Evolutionary conservation across 2,888 invertebrate species (phyloP).

Genomic region (Melanostoma scalare): DNA sequence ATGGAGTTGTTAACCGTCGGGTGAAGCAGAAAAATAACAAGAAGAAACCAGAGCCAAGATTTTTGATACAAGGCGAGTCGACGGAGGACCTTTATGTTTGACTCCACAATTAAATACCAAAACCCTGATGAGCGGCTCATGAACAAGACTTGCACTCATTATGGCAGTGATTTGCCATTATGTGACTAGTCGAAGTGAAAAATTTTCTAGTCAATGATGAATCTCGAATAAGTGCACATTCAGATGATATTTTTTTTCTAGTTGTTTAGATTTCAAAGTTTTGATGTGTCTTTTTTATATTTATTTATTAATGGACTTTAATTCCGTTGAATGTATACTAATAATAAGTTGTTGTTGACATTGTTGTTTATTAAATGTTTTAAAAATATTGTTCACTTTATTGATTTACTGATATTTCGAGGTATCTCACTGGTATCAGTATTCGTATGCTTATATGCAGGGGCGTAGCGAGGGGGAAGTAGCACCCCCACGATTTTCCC

Average conservation of each 20-base stretch:
- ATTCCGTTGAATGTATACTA: slow-evolving; percentile 38
- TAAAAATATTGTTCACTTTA: neutral
- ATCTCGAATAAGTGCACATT: slow-evolving; percentile 22
- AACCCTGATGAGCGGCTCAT: slow-evolving; percentile 14
- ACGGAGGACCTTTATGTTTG: slow-evolving; percentile 80
- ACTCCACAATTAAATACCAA: slow-evolving; percentile 18
- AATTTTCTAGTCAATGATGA: slow-evolving; percentile 58
- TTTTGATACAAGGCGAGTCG: slow-evolving; percentile 80
- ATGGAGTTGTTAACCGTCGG: slow-evolving; percentile 81
- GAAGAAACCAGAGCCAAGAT: slow-evolving; percentile 79
- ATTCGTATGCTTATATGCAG: too few relatives aligned
- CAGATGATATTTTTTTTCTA: neutral
- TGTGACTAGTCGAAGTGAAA: neutral
- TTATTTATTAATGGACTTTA: slow-evolving; percentile 36
- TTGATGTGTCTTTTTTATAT: slow-evolving; percentile 49
- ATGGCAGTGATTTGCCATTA: neutral
- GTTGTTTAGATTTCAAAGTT: slow-evolving; percentile 29
- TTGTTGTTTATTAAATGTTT: slow-evolving; percentile 61
- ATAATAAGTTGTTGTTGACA: slow-evolving; percentile 25
- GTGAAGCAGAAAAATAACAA: slow-evolving; percentile 77
- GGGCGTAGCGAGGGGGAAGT: too few relatives aligned
- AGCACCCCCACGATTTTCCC: too few relatives aligned
- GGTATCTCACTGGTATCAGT: neutral
- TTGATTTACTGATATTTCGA: neutral
- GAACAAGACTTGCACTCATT: slow-evolving; percentile 8